Evolutionary conservation across 2,888 invertebrate genomes (phyloP).

Genomic region (Micropterix aruncella): DNA sequence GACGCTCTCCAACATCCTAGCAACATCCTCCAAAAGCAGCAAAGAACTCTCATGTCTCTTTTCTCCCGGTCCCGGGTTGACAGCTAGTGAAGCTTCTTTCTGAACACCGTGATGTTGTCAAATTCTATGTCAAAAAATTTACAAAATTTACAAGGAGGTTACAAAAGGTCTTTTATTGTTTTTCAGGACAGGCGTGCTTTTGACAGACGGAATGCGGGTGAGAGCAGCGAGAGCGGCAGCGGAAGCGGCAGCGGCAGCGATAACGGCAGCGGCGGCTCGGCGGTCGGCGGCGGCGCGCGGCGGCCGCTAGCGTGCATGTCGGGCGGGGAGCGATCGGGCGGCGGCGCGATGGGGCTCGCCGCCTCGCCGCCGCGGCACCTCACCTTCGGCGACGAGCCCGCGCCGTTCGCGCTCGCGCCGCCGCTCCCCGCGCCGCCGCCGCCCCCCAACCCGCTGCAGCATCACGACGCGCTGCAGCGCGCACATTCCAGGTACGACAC

Average conservation of each 20-base stretch:
- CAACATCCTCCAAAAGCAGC: too few relatives aligned
- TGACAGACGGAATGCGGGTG: not conserved
- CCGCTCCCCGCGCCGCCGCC: slow-evolving; percentile 21
- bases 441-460: slow-evolving; percentile 26
- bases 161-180: too few relatives aligned
- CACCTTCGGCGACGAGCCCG: slow-evolving; percentile 19
- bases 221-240: not conserved
- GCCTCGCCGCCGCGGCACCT: slow-evolving; percentile 41
- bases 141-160: too few relatives aligned
- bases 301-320: slow-evolving; percentile 22
- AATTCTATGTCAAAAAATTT: too few relatives aligned
- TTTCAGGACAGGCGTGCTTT: not conserved
- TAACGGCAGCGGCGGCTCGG: slow-evolving; percentile 20
- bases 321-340: slow-evolving; percentile 41
- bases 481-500: slow-evolving; percentile 45
- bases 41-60: too few relatives aligned
- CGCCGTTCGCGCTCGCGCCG: slow-evolving; percentile 31
- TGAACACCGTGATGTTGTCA: too few relatives aligned
- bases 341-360: slow-evolving; percentile 36
- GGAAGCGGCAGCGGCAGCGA: slow-evolving; percentile 14
- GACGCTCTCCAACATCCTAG: too few relatives aligned
- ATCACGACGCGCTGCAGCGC: slow-evolving; percentile 46
- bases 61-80: too few relatives aligned
- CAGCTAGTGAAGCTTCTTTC: too few relatives aligned
- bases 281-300: slow-evolving; percentile 22